phyloP scores from a whole-genome alignment of 2,797 vertebrate genomes.

The Crypturellus tataupa region DNA sequence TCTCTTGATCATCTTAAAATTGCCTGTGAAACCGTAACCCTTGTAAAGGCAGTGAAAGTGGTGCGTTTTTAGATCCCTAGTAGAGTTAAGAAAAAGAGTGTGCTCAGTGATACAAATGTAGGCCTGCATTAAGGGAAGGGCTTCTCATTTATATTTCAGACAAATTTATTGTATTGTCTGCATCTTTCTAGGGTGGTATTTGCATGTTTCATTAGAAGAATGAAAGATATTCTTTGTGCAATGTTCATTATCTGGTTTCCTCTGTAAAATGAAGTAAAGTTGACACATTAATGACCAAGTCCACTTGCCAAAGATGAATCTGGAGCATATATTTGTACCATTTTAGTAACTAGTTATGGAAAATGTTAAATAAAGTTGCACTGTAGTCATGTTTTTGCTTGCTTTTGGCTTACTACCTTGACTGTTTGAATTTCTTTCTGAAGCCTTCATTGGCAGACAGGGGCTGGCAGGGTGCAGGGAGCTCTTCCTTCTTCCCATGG shows the following conservation, averaged over 20 bases:
- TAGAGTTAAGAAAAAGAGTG: background rate
- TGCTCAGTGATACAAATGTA: background rate
- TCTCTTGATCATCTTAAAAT: background rate
- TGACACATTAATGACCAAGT: background rate
- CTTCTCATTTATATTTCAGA: background rate
- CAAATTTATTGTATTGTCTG: background rate
- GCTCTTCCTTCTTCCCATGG: background rate
- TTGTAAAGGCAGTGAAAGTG: background rate
- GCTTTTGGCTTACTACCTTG: background rate
- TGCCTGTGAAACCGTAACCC: background rate
- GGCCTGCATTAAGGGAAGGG: background rate
- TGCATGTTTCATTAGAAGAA: background rate
- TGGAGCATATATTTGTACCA: background rate
- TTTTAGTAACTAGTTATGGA: background rate
- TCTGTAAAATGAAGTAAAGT: background rate
- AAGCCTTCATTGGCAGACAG: background rate
- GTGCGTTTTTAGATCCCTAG: background rate
- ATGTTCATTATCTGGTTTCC: background rate
- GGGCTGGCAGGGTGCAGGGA: background rate
- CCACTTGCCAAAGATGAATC: background rate
- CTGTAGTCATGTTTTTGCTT: background rate
- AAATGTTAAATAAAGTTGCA: background rate
- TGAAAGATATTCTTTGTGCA: background rate
- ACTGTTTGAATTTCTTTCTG: background rate
- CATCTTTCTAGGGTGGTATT: background rate